A percentile compares a stretch with the other conserved stretches of the same genome.
These are phyloP conservation scores for Hydrolagus affinis DNA, from an alignment of 2,113 vertebrate genomes.

Conservation along the genomic window DNA sequence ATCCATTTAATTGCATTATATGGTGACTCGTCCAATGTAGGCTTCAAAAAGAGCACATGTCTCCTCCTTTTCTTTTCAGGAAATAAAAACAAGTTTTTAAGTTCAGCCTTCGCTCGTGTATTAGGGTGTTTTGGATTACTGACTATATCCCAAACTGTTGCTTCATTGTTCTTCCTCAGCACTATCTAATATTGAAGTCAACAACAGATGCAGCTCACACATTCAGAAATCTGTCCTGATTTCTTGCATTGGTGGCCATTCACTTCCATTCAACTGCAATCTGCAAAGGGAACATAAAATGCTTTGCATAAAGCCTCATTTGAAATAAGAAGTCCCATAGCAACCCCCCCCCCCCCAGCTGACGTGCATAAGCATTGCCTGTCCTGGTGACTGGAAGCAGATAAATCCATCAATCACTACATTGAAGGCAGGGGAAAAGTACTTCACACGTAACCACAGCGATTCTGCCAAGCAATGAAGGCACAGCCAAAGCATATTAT, in stretches of 20 bases:
- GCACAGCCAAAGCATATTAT: not conserved
- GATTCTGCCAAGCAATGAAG: slow-evolving; percentile 36
- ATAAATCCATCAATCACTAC: slow-evolving; percentile 31
- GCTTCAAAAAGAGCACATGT: slow-evolving; percentile 40
- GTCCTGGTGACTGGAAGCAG: slow-evolving; percentile 39
- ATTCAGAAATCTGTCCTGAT: slow-evolving; percentile 50
- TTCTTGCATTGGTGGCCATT: slow-evolving; percentile 56
- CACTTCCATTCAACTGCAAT: slow-evolving; percentile 60
- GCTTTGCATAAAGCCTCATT: slow-evolving; percentile 70
- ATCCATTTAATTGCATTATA: slow-evolving; percentile 83
- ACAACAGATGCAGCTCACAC: slow-evolving; percentile 46
- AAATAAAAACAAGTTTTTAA: slow-evolving; percentile 41
- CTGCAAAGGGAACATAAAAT: slow-evolving; percentile 93
- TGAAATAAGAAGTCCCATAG: slow-evolving; percentile 55
- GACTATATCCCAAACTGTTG: slow-evolving; percentile 45
- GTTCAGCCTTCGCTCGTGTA: slow-evolving; percentile 44
- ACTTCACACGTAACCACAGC: slow-evolving; percentile 29
- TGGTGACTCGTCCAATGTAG: slow-evolving; percentile 51
- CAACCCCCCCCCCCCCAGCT: slow-evolving; percentile 55
- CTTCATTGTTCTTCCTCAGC: slow-evolving; percentile 48
- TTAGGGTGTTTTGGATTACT: slow-evolving; percentile 42
- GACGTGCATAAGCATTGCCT: slow-evolving; percentile 46
- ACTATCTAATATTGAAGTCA: slow-evolving; percentile 48
- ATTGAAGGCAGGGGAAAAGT: slow-evolving; percentile 36
- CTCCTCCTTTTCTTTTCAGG: not conserved